phyloP scores from a whole-genome alignment of 1,140 invertebrate species.

The Kradibia gibbosae region DNA sequence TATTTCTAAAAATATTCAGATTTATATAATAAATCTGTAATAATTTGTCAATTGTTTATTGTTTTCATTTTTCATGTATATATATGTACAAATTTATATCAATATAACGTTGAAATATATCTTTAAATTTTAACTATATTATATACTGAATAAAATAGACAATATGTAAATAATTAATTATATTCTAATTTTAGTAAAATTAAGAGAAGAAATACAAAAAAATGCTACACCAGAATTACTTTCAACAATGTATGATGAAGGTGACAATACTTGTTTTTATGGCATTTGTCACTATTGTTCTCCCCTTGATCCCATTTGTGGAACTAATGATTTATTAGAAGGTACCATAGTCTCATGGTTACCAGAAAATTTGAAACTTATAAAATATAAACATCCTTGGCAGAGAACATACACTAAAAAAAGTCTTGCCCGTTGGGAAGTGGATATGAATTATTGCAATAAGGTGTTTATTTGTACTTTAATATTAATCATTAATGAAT shows the following conservation, averaged over 20 bases:
- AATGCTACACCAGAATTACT: conserved; percentile 79
- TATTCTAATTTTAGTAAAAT: conserved; percentile 73
- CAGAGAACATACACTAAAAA: conserved; percentile 87
- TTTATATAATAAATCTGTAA: no score
- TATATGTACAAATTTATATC: no score
- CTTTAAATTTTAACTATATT: no score
- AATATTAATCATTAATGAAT: not conserved
- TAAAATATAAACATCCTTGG: conserved; percentile 88
- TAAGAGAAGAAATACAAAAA: conserved; percentile 82
- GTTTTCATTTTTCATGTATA: no score
- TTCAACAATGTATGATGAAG: conserved; percentile 75
- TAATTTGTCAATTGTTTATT: no score
- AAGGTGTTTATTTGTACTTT: conserved; percentile 68
- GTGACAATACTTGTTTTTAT: conserved; percentile 82
- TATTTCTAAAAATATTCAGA: no score
- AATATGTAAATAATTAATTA: not conserved
- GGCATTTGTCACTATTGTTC: conserved; percentile 93
- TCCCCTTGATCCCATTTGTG: conserved; percentile 86
- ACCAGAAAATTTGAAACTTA: conserved; percentile 78
- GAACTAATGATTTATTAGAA: conserved; percentile 79
- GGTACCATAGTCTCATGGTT: conserved; percentile 90
- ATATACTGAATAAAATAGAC: not conserved
- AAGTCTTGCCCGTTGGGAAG: conserved; percentile 85
- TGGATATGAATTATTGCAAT: conserved; percentile 84
- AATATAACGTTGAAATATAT: no score